phyloP scores from a whole-genome alignment of 2,113 vertebrate genomes.

The Paramormyrops kingsleyae region DNA sequence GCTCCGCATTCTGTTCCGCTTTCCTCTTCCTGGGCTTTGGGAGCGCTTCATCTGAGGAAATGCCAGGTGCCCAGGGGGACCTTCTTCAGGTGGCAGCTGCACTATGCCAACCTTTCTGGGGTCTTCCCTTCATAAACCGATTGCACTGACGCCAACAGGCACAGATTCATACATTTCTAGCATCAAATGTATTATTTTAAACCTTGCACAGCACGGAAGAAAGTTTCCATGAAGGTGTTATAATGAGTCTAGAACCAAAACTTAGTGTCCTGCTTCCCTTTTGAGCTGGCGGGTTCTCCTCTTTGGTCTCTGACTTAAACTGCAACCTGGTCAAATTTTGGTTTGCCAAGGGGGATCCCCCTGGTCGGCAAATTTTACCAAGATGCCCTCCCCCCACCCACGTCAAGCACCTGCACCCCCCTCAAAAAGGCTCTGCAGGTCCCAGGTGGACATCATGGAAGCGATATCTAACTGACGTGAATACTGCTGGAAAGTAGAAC shows the following conservation, averaged over 20 bases:
- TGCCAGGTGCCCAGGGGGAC: background rate
- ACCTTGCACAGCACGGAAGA: background rate
- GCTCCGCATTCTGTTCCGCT: background rate
- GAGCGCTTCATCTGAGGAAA: background rate
- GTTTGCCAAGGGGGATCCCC: background rate
- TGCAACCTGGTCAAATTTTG: background rate
- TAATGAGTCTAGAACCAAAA: background rate
- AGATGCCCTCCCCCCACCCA: background rate
- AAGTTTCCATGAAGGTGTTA: background rate
- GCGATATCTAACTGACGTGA: background rate
- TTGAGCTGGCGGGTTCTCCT: background rate
- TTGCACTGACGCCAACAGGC: background rate
- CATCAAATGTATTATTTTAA: background rate
- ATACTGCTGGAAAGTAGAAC: background rate
- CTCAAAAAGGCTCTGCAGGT: background rate
- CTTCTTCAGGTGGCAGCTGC: background rate
- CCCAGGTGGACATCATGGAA: background rate
- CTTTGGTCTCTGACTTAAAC: background rate
- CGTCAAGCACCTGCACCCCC: background rate
- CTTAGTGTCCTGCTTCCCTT: background rate
- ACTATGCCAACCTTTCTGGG: background rate
- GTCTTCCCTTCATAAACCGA: background rate
- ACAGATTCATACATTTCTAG: background rate
- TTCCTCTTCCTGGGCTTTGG: background rate
- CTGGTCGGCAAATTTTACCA: background rate